Evolutionary conservation across 2,888 invertebrate species (phyloP), one percentile per base, ranked within the genome.

Genomic region (Eilema caniola): DNA sequence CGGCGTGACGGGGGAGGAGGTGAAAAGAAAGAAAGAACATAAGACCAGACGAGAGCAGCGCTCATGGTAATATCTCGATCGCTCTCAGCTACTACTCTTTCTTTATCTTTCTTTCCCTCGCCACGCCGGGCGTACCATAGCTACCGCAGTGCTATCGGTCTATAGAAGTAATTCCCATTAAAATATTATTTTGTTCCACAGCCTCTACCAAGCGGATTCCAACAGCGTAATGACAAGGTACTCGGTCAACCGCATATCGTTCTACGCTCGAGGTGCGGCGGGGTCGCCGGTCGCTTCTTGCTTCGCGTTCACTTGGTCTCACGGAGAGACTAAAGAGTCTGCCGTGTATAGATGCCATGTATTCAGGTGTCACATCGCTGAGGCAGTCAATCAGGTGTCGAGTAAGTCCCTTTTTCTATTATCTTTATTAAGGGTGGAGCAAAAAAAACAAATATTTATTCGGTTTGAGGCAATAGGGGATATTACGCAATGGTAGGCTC

Each of bases 281-380:
- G 97, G 97, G 63, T 97, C 98, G 25, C 95, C 96, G 0, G 99
- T 99, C 84, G 97, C 97, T 0, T 97, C 98, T n/a, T 99, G 99
- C 93, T 99, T 99, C 95, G 99, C 99, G 12, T 99, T 99, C 93
- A 99, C 99, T 0, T 99, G 99, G 97, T 98, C 99, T 64, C 98
- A 99, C 89, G 99, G 99, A 0, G 98, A 98, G 85, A 97, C 97
- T 47, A 96, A 97, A 81, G 98, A 98, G 92, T 97, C 97, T 1
- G 97, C 98, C 63, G 97, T 99, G 75, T 99, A 99, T 92, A 98
- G 99, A 92, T 99, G 99, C 95, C 99, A 99, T 95, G 98, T 99
- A 64, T 99, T 99, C 95, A 97, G 99, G 72, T 99, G 99, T 93
- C 98, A 98, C 90, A 98, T 98, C 88, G 97, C 98, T 37, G 99